Percentiles rank a stretch among this genome's conserved stretches.
These are phyloP conservation scores for Odontesthes bonariensis DNA, from an alignment of 2,113 vertebrate species.

Conservation along the genomic window DNA sequence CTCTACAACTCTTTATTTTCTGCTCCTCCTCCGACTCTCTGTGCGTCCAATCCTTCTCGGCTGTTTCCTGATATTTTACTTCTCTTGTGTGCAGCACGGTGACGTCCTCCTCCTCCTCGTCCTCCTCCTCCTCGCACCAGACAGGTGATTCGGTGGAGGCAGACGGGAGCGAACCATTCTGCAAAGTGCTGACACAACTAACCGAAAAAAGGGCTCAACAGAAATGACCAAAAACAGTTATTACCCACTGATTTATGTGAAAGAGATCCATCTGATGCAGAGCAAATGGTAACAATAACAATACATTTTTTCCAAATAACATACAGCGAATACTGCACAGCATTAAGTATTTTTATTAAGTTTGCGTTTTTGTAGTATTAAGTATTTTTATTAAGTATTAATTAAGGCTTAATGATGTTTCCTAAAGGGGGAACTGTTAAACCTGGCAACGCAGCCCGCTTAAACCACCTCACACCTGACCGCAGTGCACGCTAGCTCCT, in stretches of 20 bases:
- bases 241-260: not conserved
- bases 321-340: no score
- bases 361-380: no score
- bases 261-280: not conserved
- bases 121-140: not conserved
- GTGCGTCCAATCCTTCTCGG: conserved; percentile 27
- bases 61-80: not conserved
- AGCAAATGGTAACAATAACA: no score
- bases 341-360: no score
- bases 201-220: not conserved
- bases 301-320: no score
- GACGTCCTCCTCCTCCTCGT: not conserved
- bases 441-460: no score
- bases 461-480: no score
- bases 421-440: no score
- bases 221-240: not conserved
- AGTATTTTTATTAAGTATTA: no score
- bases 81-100: not conserved
- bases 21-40: conserved; percentile 23
- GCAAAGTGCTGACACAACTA: not conserved
- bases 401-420: no score
- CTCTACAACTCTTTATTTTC: conserved; percentile 32
- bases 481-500: no score
- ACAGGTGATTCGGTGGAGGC: not conserved
- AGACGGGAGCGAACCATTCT: conserved; percentile 5